phyloP scores from a whole-genome alignment of 2,797 vertebrate genomes.

The Amphiprion clarkii region DNA sequence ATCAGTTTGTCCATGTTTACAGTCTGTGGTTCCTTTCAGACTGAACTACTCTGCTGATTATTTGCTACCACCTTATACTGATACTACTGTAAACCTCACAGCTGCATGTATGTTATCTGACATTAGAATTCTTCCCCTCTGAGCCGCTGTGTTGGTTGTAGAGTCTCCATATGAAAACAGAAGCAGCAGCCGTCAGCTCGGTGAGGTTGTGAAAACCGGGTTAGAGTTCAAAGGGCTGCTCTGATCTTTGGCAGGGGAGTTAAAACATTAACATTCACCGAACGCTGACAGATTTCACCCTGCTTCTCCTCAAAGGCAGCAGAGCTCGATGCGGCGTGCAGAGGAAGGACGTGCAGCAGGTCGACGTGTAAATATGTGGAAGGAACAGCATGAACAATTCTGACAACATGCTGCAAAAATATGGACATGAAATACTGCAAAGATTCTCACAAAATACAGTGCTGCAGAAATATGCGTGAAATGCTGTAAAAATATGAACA shows the following conservation, averaged over 20 bases:
- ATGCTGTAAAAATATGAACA: too few relatives aligned
- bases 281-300: constrained; percentile 54
- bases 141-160: not conserved
- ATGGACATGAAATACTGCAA: too few relatives aligned
- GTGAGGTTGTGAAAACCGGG: constrained; percentile 42
- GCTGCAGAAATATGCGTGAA: too few relatives aligned
- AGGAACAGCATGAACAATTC: too few relatives aligned
- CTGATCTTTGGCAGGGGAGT: constrained; percentile 79
- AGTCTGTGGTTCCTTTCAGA: too few relatives aligned
- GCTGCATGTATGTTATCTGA: not conserved
- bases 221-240: constrained; percentile 75
- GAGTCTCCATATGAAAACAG: not conserved
- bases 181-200: constrained; percentile 12
- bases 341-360: not conserved
- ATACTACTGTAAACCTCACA: not conserved
- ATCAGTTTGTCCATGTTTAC: too few relatives aligned
- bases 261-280: constrained; percentile 79
- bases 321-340: constrained; percentile 40
- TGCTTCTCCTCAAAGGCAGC: constrained; percentile 65
- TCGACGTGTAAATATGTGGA: too few relatives aligned
- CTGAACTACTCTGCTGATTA: too few relatives aligned
- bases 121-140: not conserved
- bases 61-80: too few relatives aligned
- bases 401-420: constrained; percentile 4
- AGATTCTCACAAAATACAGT: too few relatives aligned